phyloP scores from a whole-genome alignment of 1,140 invertebrate genomes.

The Eumaeus atala region DNA sequence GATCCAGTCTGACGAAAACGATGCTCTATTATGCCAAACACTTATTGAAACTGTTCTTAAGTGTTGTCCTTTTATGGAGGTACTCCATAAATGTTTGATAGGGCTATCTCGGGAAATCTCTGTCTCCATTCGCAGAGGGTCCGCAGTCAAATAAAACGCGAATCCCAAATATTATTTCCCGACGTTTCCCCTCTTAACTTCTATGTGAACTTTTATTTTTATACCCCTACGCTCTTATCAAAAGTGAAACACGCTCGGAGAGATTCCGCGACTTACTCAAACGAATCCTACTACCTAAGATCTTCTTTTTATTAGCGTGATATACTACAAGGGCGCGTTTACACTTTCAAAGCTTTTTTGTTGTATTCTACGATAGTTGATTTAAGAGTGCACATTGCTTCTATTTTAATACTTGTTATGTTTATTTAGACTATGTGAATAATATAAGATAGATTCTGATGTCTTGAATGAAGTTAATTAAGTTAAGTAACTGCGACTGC shows the following conservation, averaged over 20 bases:
- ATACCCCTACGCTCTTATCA: conserved; percentile 71
- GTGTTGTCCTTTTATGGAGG: conserved; percentile 72
- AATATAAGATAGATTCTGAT: no score
- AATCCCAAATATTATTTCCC: conserved; percentile 73
- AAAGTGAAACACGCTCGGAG: conserved; percentile 59
- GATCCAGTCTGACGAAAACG: conserved; percentile 7
- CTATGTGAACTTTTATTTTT: conserved; percentile 74
- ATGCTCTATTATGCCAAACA: conserved; percentile 45
- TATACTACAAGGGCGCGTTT: conserved; percentile 11
- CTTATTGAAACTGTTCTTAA: conserved; percentile 71
- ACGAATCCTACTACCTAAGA: conserved; percentile 24
- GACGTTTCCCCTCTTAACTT: conserved; percentile 67
- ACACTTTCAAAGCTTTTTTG: not conserved
- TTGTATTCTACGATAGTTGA: not conserved
- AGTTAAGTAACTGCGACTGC: no score
- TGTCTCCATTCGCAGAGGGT: conserved; percentile 70
- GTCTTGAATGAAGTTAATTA: no score
- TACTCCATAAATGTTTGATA: conserved; percentile 74
- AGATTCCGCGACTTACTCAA: conserved; percentile 58
- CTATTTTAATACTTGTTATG: no score
- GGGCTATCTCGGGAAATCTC: conserved; percentile 73
- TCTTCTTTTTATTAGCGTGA: conserved; percentile 18
- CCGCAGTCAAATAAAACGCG: conserved; percentile 72
- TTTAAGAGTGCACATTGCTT: no score
- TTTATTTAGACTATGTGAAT: no score